phyloP scores from a whole-genome alignment of 2,797 vertebrate species.

The Nothura maculosa region DNA sequence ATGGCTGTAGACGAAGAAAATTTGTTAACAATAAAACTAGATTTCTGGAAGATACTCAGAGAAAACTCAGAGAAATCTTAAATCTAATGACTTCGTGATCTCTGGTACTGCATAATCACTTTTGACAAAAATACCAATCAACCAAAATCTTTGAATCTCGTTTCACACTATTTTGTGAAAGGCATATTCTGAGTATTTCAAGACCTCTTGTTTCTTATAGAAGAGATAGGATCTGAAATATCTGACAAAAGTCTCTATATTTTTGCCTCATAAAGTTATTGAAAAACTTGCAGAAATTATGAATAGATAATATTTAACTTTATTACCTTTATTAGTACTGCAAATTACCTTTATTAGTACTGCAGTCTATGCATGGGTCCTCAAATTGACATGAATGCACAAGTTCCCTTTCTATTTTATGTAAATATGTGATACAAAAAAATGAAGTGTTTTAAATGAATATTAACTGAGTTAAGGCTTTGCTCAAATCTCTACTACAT shows the following conservation, averaged over 20 bases:
- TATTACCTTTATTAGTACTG: background rate
- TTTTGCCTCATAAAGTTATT: background rate
- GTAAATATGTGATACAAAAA: background rate
- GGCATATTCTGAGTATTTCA: background rate
- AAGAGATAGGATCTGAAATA: background rate
- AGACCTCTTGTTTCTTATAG: background rate
- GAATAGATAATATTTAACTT: background rate
- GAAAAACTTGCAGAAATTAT: background rate
- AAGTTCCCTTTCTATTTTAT: background rate
- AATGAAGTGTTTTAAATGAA: background rate
- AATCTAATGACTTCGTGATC: background rate
- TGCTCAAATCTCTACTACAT: background rate
- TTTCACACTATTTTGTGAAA: background rate
- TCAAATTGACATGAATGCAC: background rate
- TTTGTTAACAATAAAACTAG: background rate
- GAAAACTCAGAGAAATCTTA: background rate
- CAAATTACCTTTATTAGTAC: background rate
- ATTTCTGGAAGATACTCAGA: background rate
- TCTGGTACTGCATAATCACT: background rate
- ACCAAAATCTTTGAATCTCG: background rate
- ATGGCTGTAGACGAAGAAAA: background rate
- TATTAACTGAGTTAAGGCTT: background rate
- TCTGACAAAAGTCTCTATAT: background rate
- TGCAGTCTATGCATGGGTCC: background rate
- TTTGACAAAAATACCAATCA: background rate